Base-by-base conservation (phyloP, 2,113 vertebrate species). In the Caranx melampygus region DNA sequence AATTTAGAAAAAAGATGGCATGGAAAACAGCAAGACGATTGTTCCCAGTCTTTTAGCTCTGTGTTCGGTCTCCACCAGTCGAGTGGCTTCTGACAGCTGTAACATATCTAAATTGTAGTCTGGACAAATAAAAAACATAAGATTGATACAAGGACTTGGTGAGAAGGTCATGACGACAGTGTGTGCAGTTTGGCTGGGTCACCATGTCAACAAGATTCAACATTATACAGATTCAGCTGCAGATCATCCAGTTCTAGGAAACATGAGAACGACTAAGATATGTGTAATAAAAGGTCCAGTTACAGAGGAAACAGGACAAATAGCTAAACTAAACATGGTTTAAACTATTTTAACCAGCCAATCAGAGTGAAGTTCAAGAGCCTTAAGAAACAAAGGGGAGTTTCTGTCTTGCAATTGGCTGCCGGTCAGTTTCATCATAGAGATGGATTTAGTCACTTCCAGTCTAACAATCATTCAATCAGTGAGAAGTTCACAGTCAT, bases 401-500 rank as follows among this genome's bases (percentile, higher is more conserved):
- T 47, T 18, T 59, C 70, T 11, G 10, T 63, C 67, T 65, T 78
- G 40, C 70, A 61, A 70, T 80, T 82, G 70, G 84, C 79, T 65
- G 58, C 52, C 8, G 70, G 45, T 62, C 64, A 13, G n/a, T 26
- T 66, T 26, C 64, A 33, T 69, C 64, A 33, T 35, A 8, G 11
- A 1, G 20, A 49, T 33, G 78, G 42, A 5, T 40, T 45, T 40
- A 42, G 2, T 81, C 45, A n/a, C 57, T 74, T 83, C 55, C 60
- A 67, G 67, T 70, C 67, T 20, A 52, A 66, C 69, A 80, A 69
- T 65, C 55, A 79, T 69, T 82, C 59, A 78, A 85, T 84, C 84
- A 81, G 31, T 83, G 75, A 66, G 34, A 76, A 45, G 55, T 89
- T 92, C 84, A 86, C 86, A 90, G 81, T 91, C 81, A 65, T 75